phyloP scores from a whole-genome alignment of 2,113 vertebrate genomes.

The Microcebus ravelobensis region DNA sequence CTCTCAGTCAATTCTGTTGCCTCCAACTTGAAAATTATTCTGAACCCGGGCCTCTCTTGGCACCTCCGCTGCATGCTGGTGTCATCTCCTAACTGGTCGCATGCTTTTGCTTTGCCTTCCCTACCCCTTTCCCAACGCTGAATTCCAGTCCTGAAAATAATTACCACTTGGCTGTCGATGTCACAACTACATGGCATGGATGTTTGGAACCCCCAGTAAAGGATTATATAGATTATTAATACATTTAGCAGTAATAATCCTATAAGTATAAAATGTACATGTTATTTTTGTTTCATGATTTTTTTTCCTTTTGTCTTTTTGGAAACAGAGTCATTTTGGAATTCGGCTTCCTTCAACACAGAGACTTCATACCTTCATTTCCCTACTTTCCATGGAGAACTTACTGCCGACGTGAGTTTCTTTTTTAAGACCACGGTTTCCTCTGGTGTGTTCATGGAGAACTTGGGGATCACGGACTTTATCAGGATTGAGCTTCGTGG shows the following conservation, averaged over 20 bases:
- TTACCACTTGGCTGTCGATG: background rate
- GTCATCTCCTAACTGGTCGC: background rate
- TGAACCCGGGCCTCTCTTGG: too few relatives aligned
- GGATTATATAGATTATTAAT: background rate
- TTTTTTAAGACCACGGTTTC: conserved; percentile 95
- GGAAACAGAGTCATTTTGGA: conserved; percentile 93
- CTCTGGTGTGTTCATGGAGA: conserved; percentile 95
- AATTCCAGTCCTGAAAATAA: background rate
- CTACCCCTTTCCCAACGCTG: background rate
- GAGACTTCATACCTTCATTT: conserved; percentile 96
- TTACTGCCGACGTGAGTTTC: conserved; percentile 94
- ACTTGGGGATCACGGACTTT: conserved; percentile 96
- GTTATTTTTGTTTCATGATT: background rate
- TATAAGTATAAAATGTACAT: background rate
- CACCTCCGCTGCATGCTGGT: too few relatives aligned
- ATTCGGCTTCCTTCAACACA: conserved; percentile 95
- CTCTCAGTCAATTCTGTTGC: background rate
- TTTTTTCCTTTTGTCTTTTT: background rate
- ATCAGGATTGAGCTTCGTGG: conserved; percentile 94
- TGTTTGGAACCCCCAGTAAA: background rate
- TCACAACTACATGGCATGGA: too few relatives aligned
- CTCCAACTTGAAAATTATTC: background rate
- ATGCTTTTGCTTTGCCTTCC: background rate
- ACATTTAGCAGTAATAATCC: background rate
- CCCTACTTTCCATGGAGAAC: conserved; percentile 94